Conservation (phyloP, 2,113 vertebrate genomes). For the Engraulis encrasicolus region DNA sequence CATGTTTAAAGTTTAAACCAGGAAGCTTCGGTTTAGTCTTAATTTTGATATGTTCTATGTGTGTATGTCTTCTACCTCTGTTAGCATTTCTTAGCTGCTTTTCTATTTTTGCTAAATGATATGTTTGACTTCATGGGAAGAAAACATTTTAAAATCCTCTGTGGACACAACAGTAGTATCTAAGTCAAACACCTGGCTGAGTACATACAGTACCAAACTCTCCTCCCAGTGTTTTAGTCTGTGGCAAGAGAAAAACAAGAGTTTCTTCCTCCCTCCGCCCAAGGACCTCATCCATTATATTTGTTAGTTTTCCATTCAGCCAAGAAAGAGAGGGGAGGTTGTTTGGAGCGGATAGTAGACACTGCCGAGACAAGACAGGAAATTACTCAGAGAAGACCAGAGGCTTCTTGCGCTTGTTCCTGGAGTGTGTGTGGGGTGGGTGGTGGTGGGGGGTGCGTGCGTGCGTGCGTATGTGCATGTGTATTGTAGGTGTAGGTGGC, state of each 20-base stretch:
- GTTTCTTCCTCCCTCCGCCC: background rate
- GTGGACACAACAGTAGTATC: background rate
- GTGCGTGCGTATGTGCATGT: too few species aligned
- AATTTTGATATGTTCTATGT: too few species aligned
- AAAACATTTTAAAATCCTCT: background rate
- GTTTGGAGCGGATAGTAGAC: slow-evolving; percentile 21
- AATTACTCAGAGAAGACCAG: slow-evolving; percentile 32
- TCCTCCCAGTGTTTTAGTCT: background rate
- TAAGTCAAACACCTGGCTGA: background rate
- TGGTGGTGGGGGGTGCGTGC: too few species aligned
- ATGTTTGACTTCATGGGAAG: background rate
- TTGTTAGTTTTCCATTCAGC: background rate
- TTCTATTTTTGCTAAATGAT: background rate
- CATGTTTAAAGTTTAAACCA: too few species aligned
- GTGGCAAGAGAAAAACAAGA: background rate
- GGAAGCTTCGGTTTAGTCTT: too few species aligned
- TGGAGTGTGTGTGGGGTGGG: slow-evolving; percentile 21
- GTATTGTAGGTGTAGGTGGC: background rate
- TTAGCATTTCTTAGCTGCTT: too few species aligned
- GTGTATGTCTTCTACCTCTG: background rate
- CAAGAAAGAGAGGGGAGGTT: slow-evolving; percentile 15
- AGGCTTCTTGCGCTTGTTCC: slow-evolving; percentile 29
- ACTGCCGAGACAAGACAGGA: background rate
- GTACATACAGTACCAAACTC: background rate
- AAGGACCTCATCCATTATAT: slow-evolving; percentile 1